Base-by-base conservation (phyloP, 2,113 vertebrate species). In the Phoenicopterus ruber region DNA sequence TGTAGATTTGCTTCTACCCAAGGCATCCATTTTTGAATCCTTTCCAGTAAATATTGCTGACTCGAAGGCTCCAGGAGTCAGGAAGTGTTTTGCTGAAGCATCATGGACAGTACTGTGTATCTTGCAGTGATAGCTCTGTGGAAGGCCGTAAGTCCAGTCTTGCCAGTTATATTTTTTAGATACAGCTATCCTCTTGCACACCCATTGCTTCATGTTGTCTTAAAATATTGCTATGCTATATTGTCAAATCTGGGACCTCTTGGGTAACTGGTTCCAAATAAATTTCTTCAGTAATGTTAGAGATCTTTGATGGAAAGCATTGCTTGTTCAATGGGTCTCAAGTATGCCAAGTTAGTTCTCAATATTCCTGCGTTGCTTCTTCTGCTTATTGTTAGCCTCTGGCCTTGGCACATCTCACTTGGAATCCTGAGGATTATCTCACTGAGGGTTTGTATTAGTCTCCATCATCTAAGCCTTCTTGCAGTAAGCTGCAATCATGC, bases 21-120 rank as follows among this genome's bases (percentile, higher is more conserved):
- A 73, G 62, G 29, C 66, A 73, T 80, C 77, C 1, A 2, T 2
- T 85, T 93, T 91, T 96, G 50, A 63, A 36, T 84, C 40, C 62
- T 93, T 88, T 94, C 61, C 88, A 86, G 52, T 36, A 86, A 81
- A 86, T 89, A 65, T 21, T 90, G 86, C 94, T 95, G 95, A 94
- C 63, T 78, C 6, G 8, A 55, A 66, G 72, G 42, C 71, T 88
- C 26, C 72, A 31, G 72, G 40, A 91, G 61, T 70, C 77, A 65
- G 80, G 50, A 91, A 50, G 38, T 7, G 59, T 82, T 88, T 78
- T 81, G 78, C 67, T 83, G 66, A 74, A 78, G 36, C 42, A 34
- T 88, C 66, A 50, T 0, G 0, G 81, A 40, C 72, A 93, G 65
- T 55, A 34, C 40, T 40, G 59, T 0, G 1, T 49, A 14, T 82